Conservation (phyloP, 2,113 vertebrate genomes). For the Archocentrus centrarchus region DNA sequence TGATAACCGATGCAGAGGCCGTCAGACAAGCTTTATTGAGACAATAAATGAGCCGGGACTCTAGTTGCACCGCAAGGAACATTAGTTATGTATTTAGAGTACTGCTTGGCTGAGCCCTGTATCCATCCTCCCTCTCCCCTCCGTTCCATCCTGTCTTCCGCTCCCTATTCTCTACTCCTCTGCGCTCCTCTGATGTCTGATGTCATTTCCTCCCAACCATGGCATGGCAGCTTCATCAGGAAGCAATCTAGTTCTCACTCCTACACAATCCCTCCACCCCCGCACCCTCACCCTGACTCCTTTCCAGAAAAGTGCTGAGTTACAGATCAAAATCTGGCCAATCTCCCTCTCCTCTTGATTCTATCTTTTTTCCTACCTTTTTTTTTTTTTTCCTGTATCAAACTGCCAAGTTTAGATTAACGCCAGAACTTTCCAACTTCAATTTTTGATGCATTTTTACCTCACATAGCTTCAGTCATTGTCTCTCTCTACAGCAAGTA, state of each 20-base stretch:
- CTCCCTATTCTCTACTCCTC: not conserved
- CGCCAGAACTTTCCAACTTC: slow-evolving; percentile 8
- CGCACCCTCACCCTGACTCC: slow-evolving; percentile 22
- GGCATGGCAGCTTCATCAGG: slow-evolving; percentile 47
- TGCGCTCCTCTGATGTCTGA: slow-evolving; percentile 34
- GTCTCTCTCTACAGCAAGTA: slow-evolving; percentile 15
- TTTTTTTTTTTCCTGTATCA: slow-evolving; percentile 28
- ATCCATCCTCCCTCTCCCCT: slow-evolving; percentile 30
- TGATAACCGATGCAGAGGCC: slow-evolving; percentile 76
- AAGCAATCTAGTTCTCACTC: slow-evolving; percentile 58
- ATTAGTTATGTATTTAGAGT: slow-evolving; percentile 81
- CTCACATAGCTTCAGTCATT: not conserved
- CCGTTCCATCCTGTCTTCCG: not conserved
- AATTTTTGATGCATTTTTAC: slow-evolving; percentile 27
- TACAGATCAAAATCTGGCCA: slow-evolving; percentile 71
- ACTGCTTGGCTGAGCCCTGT: slow-evolving; percentile 57
- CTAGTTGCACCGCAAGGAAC: slow-evolving; percentile 57
- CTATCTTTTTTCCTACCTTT: slow-evolving; percentile 33
- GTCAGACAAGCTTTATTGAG: slow-evolving; percentile 79
- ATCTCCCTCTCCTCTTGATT: slow-evolving; percentile 64
- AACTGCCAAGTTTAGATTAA: slow-evolving; percentile 57
- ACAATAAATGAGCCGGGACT: slow-evolving; percentile 80
- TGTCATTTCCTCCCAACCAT: slow-evolving; percentile 59
- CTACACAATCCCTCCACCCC: slow-evolving; percentile 31
- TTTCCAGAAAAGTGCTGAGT: slow-evolving; percentile 62